These are phyloP conservation scores for Semotilus atromaculatus DNA, from an alignment of 2,797 vertebrate species.

Conservation along the genomic window DNA sequence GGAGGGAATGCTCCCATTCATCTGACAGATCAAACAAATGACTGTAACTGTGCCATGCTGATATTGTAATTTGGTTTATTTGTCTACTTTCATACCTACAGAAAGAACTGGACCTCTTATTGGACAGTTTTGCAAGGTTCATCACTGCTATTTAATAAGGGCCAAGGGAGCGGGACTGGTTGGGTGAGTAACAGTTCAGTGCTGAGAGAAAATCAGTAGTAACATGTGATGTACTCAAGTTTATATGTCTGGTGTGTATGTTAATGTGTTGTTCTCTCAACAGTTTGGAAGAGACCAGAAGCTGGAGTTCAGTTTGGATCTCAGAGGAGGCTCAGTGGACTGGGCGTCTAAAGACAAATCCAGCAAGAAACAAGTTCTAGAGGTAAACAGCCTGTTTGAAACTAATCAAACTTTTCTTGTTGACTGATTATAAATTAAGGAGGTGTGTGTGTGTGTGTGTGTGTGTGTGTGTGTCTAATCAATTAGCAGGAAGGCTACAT, in stretches of 20 bases:
- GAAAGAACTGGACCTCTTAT: slow-evolving; percentile 95
- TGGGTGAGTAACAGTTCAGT: slow-evolving; percentile 84
- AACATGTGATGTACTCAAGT: background rate
- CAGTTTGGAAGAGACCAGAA: slow-evolving; percentile 94
- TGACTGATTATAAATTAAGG: background rate
- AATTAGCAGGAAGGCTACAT: background rate
- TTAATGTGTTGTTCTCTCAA: slow-evolving; percentile 6
- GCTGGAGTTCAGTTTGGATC: slow-evolving; percentile 92
- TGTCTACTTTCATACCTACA: slow-evolving; percentile 64
- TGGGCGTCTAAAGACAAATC: slow-evolving; percentile 96
- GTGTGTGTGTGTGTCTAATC: background rate
- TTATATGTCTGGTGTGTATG: background rate
- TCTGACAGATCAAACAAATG: slow-evolving; percentile 38
- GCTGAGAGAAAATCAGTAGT: background rate
- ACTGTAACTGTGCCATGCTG: too few species aligned
- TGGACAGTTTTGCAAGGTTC: slow-evolving; percentile 91
- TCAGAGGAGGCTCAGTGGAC: slow-evolving; percentile 87
- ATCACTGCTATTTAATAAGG: slow-evolving; percentile 88
- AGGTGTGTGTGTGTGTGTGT: background rate
- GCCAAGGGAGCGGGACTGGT: slow-evolving; percentile 88
- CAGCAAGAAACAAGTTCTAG: slow-evolving; percentile 80
- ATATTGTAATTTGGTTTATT: slow-evolving; percentile 3
- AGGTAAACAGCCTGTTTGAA: slow-evolving; percentile 43
- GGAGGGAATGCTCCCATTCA: background rate
- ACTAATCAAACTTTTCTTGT: background rate